Conservation (phyloP, 2,888 invertebrate genomes). For the Aporophyla nigra region DNA sequence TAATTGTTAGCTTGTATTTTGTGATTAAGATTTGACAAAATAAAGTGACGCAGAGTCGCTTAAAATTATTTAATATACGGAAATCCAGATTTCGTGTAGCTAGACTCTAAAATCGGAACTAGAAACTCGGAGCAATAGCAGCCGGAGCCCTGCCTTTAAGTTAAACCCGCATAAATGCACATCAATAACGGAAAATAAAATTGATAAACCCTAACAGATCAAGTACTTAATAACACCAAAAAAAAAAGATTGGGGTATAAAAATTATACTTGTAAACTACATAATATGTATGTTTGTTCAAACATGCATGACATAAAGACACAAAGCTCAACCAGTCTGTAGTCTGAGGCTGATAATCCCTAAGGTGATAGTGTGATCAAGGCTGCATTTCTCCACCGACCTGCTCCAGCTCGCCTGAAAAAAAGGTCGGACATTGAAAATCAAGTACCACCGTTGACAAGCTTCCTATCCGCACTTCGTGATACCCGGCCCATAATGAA, state of each 20-base stretch:
- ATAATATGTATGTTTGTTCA: not conserved
- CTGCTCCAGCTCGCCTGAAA: not conserved
- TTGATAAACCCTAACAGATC: not conserved
- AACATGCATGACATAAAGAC: not conserved
- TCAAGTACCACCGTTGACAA: constrained; percentile 1
- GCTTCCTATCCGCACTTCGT: not conserved
- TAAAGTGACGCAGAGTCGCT: no score
- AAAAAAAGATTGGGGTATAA: not conserved
- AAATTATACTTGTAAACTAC: not conserved
- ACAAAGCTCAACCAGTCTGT: not conserved
- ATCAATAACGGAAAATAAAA: not conserved
- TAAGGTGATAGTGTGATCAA: not conserved
- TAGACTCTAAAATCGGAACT: not conserved
- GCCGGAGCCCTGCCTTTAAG: not conserved
- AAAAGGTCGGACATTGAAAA: constrained; percentile 19
- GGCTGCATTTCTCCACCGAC: not conserved
- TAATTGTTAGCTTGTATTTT: no score
- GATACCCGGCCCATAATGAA: not conserved
- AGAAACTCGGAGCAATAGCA: not conserved
- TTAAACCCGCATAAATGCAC: not conserved
- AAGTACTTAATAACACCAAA: not conserved
- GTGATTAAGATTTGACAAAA: no score
- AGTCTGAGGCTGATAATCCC: not conserved
- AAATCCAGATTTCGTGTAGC: not conserved
- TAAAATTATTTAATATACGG: not conserved